Conservation (phyloP, 2,888 invertebrate species). For the Scelioninae gen. 2 region DNA sequence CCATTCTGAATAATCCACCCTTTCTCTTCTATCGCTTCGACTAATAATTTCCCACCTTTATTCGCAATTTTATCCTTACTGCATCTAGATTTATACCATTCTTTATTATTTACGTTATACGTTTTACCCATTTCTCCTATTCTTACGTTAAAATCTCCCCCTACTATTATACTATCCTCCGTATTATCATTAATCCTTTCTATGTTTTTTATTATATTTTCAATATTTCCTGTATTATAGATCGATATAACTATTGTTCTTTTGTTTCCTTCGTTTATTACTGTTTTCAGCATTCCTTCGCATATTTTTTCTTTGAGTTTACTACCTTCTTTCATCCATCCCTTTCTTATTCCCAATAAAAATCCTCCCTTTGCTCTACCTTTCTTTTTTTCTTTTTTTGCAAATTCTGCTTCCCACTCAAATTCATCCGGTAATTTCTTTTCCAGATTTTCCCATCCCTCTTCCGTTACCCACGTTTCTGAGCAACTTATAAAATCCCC, state of each 20-base stretch:
- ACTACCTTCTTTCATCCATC: background rate
- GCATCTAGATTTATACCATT: too few relatives aligned
- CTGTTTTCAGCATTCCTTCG: background rate
- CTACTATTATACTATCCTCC: too few relatives aligned
- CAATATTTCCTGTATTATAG: too few relatives aligned
- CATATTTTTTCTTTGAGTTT: background rate
- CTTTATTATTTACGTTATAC: too few relatives aligned
- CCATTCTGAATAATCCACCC: conserved; percentile 6
- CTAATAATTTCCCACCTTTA: background rate
- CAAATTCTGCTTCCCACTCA: conserved; percentile 12
- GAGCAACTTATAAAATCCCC: conserved; percentile 33
- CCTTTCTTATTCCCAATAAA: conserved; percentile 33
- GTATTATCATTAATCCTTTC: too few relatives aligned
- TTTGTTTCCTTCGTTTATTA: background rate
- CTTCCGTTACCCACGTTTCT: conserved; percentile 41
- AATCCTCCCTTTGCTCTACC: conserved; percentile 36
- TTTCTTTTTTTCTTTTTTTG: conserved; percentile 12
- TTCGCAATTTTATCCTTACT: too few relatives aligned
- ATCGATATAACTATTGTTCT: too few relatives aligned
- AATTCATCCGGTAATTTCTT: conserved; percentile 12
- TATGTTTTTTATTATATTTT: too few relatives aligned
- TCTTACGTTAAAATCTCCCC: too few relatives aligned
- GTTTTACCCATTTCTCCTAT: too few relatives aligned
- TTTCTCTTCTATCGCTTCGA: background rate
- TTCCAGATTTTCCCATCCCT: conserved; percentile 26